Evolutionary conservation across 2,888 invertebrate species (phyloP), one percentile per base, ranked within the genome.

Genomic region (Brachyptera risi): DNA sequence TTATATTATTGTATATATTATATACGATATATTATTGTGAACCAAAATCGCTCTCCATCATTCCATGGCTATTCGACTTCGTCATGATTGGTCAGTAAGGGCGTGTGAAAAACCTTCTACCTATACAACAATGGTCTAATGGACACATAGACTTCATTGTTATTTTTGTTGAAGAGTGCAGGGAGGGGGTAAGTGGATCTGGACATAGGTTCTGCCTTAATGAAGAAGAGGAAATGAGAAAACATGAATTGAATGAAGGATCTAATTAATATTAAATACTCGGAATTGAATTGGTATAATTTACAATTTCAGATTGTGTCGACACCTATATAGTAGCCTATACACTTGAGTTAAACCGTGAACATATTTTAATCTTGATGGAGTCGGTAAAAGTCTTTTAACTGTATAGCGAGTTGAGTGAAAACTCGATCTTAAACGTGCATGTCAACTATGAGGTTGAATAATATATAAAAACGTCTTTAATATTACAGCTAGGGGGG

Each of bases 71-170:
- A n/a, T n/a, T n/a, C n/a, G n/a, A n/a, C n/a, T n/a, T n/a, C n/a
- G n/a, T n/a, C n/a, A n/a, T n/a, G 47, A 21, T 21, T 24, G 47
- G 21, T 47, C 24, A 21, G 47, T 19, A 2, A 23, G 47, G 47
- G 47, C 47, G 47, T 47, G 47, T 47, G 47, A 47, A 47, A 47
- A 44, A 4, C 47, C 47, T 47, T 47, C 47, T 31, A 11, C 47
- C n/a, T 42, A 17, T 19, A 23, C 47, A 47, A 47, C 24, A 47
- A 47, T 47, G 47, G 47, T n/a, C n/a, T n/a, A n/a, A n/a, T n/a
- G n/a, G n/a, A n/a, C n/a, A 47, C 47, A 5, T 11, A 47, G 23
- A 47, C 3, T 24, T 23, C 47, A 47, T 47, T 47, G 47, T 47
- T 47, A 24, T 7, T n/a, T 47, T 2, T 5, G 21, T 24, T 21